A percentile compares a stretch with the other conserved stretches of the same genome.
phyloP scores from a whole-genome alignment of 2,113 vertebrate species.

The Barbus barbus region DNA sequence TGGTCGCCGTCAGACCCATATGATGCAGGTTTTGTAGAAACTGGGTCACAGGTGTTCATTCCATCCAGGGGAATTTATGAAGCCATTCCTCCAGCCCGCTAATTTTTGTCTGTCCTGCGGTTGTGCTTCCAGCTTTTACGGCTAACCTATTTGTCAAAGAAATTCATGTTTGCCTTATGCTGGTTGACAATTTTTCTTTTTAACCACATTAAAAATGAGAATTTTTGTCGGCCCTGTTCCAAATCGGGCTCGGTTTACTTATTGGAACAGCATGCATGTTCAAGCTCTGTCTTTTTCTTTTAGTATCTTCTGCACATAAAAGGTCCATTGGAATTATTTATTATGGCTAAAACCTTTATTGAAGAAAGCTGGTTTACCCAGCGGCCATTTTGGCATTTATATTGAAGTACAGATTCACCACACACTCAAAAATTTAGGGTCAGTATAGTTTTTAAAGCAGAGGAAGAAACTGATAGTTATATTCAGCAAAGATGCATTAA shows the following conservation, averaged over 20 bases:
- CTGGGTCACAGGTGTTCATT: slow-evolving; percentile 35
- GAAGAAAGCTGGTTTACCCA: neutral
- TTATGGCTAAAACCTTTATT: neutral
- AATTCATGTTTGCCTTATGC: neutral
- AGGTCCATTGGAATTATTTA: neutral
- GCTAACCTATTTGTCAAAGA: neutral
- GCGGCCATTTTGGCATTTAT: neutral
- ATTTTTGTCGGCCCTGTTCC: neutral
- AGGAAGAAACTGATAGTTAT: neutral
- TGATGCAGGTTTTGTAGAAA: slow-evolving; percentile 16
- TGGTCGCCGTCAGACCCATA: neutral
- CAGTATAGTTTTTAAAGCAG: neutral
- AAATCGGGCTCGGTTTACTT: neutral
- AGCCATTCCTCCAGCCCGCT: slow-evolving; percentile 5
- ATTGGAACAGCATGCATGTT: no score
- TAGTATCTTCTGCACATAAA: neutral
- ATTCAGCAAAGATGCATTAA: neutral
- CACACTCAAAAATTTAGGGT: neutral
- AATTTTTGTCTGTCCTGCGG: neutral
- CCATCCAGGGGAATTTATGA: slow-evolving; percentile 1
- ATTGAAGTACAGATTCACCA: neutral
- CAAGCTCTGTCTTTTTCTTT: neutral
- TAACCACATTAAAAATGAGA: slow-evolving; percentile 1
- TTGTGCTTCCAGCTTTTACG: neutral
- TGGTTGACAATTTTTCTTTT: neutral